Conservation (phyloP, 2,797 vertebrate genomes). For the Bradypodion ventrale region DNA sequence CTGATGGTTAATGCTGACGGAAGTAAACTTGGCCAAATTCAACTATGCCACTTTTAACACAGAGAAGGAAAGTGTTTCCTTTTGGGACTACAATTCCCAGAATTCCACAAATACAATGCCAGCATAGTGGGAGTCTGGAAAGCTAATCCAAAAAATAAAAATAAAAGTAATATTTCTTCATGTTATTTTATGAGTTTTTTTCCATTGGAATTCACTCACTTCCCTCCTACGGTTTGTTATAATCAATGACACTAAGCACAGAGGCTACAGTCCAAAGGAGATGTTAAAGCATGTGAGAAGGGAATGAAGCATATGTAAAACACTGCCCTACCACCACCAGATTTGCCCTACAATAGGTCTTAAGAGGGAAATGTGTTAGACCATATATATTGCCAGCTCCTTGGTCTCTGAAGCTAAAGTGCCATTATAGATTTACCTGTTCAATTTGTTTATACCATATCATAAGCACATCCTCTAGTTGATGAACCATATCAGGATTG, state of each 20-base stretch:
- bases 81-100: no score
- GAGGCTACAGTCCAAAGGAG: not conserved
- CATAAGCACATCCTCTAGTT: slow-evolving; percentile 80
- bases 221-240: not conserved
- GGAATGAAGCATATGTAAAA: not conserved
- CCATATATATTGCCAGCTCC: no score
- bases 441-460: slow-evolving; percentile 85
- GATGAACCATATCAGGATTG: slow-evolving; percentile 72
- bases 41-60: not conserved
- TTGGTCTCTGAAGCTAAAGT: not conserved
- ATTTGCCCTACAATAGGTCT: not conserved
- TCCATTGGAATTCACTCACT: not conserved
- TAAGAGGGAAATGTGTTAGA: not conserved
- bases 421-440: slow-evolving; percentile 65
- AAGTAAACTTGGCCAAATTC: not conserved
- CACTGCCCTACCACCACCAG: no score
- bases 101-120: no score
- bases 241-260: not conserved
- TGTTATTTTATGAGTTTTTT: not conserved
- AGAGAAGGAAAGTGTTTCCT: no score
- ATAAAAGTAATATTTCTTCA: no score
- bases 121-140: no score
- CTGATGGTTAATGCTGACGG: not conserved
- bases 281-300: not conserved
- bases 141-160: no score